phyloP scores from a whole-genome alignment of 2,113 vertebrate genomes.

The Zosterops hypoxanthus region DNA sequence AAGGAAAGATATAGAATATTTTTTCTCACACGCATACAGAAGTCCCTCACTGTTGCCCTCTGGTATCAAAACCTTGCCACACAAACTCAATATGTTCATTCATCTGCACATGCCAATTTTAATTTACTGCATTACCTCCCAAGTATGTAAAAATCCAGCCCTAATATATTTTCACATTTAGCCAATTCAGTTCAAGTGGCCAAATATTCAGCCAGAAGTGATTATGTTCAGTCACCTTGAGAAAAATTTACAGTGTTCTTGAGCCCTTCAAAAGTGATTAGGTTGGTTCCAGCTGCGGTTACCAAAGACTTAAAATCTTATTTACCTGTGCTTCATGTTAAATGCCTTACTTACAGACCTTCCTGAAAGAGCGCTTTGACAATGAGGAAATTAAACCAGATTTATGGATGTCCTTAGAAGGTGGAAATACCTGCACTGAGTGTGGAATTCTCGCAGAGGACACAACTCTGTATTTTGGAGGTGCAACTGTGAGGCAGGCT shows the following conservation, averaged over 20 bases:
- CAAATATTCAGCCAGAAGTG: not conserved
- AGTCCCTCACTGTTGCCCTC: not conserved
- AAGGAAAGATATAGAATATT: not conserved
- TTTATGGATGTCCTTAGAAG: slow-evolving; percentile 93
- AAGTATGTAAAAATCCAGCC: not conserved
- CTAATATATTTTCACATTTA: not conserved
- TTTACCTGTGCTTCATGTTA: not conserved
- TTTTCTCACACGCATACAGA: not conserved
- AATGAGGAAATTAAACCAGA: slow-evolving; percentile 89
- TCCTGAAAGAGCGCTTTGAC: slow-evolving; percentile 97
- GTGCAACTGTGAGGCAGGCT: slow-evolving; percentile 89
- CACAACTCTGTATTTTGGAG: slow-evolving; percentile 91
- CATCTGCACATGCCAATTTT: not conserved
- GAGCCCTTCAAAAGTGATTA: not conserved
- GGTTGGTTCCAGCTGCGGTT: not conserved
- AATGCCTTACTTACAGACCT: slow-evolving; percentile 76
- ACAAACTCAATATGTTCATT: not conserved
- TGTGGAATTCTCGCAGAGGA: slow-evolving; percentile 94
- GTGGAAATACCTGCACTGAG: slow-evolving; percentile 89
- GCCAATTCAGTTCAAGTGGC: not conserved
- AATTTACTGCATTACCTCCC: not conserved
- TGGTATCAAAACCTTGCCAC: not conserved
- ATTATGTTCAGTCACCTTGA: not conserved
- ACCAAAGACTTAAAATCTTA: not conserved
- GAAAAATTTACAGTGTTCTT: not conserved